These are phyloP conservation scores for Pocillopora meandrina DNA, from an alignment of 92 coral and sea anemone species.

Conservation along the genomic window DNA sequence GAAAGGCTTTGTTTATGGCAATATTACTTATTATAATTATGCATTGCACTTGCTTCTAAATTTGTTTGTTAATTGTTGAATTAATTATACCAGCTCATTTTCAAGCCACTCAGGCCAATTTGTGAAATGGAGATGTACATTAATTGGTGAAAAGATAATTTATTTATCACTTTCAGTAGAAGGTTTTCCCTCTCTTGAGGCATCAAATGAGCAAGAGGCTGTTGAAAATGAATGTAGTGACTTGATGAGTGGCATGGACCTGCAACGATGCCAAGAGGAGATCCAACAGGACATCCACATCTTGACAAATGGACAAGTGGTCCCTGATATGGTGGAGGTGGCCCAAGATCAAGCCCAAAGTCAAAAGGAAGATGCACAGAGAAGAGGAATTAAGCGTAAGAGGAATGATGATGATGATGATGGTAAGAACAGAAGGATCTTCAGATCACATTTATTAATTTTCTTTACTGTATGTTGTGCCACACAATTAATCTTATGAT, in stretches of 20 bases:
- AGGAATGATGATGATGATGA: constrained; percentile 18
- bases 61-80: not conserved
- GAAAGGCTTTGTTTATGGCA: too few relatives aligned
- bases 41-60: too few relatives aligned
- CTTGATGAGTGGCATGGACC: not conserved
- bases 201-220: constrained; percentile 9
- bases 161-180: not conserved
- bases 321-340: not conserved
- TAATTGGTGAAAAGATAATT: too few relatives aligned
- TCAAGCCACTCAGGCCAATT: not conserved
- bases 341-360: not conserved
- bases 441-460: too few relatives aligned
- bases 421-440: not conserved
- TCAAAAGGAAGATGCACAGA: not conserved
- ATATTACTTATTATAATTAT: too few relatives aligned
- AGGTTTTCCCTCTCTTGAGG: constrained; percentile 1
- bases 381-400: constrained; percentile 40
- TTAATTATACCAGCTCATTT: not conserved
- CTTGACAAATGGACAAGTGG: not conserved
- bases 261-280: not conserved
- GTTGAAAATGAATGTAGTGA: not conserved
- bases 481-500: too few relatives aligned
- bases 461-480: too few relatives aligned
- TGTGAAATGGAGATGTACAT: too few relatives aligned
- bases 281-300: not conserved